phyloP scores from a whole-genome alignment of 2,113 vertebrate species.

The Varanus komodoensis region DNA sequence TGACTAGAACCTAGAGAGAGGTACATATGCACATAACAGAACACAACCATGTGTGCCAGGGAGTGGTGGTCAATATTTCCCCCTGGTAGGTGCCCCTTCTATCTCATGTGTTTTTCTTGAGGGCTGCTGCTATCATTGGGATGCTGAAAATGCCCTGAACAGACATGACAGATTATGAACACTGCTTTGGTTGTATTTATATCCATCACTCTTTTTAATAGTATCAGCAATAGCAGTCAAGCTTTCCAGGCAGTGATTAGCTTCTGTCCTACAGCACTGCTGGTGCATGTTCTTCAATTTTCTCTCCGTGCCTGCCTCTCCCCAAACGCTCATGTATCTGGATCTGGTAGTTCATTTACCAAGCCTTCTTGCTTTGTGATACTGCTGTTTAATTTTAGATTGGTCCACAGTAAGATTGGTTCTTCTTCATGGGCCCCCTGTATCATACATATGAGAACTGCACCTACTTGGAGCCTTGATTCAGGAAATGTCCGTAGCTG shows the following conservation, averaged over 20 bases:
- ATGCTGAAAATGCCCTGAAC: neutral
- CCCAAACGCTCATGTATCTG: too few species aligned
- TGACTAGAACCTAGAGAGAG: neutral
- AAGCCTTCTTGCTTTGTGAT: too few species aligned
- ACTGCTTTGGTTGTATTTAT: neutral
- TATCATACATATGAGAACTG: too few species aligned
- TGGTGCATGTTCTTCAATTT: neutral
- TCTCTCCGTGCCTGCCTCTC: neutral
- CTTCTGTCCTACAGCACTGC: neutral
- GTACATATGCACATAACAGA: too few species aligned
- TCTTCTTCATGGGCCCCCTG: too few species aligned
- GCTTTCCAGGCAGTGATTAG: neutral
- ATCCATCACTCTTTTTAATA: neutral
- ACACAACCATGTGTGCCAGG: neutral
- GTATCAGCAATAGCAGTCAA: neutral
- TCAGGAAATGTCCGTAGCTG: too few species aligned
- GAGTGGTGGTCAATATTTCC: neutral
- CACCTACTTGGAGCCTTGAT: too few species aligned
- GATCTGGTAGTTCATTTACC: too few species aligned
- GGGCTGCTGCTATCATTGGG: neutral
- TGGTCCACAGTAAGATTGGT: too few species aligned
- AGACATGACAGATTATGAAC: neutral
- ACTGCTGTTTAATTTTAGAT: too few species aligned
- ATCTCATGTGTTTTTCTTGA: neutral
- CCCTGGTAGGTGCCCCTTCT: neutral